Conservation (phyloP, 2,797 vertebrate genomes). For the Hylomyscus alleni region DNA sequence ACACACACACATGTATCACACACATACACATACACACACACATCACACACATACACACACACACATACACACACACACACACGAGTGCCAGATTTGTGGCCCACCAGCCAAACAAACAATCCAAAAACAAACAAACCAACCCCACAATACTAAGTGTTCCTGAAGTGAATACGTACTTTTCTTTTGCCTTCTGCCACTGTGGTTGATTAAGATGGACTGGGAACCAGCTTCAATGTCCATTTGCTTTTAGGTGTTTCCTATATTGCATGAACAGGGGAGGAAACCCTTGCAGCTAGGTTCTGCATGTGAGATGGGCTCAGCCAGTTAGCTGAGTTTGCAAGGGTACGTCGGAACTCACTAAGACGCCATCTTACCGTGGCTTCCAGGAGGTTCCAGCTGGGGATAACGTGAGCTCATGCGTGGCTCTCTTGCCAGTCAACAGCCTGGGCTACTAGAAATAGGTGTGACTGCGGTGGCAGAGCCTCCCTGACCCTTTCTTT, state of each 20-base stretch:
- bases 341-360: neutral
- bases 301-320: slow-evolving; percentile 5
- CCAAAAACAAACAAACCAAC: neutral
- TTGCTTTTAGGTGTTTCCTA: neutral
- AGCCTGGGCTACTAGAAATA: slow-evolving; percentile 3
- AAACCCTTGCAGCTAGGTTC: slow-evolving; percentile 62
- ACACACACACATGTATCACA: no score
- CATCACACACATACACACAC: no score
- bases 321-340: slow-evolving; percentile 1
- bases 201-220: neutral
- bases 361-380: neutral
- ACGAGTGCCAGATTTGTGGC: no score
- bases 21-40: no score
- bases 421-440: neutral
- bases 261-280: neutral
- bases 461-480: neutral
- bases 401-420: neutral
- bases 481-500: neutral
- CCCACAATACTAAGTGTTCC: neutral
- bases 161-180: neutral
- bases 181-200: neutral
- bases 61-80: no score
- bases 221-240: neutral
- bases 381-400: neutral
- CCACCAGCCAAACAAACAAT: no score